Evolutionary conservation across 2,113 vertebrate genomes (phyloP), one percentile per base, ranked within the genome.

Genomic region (Cairina moschata): DNA sequence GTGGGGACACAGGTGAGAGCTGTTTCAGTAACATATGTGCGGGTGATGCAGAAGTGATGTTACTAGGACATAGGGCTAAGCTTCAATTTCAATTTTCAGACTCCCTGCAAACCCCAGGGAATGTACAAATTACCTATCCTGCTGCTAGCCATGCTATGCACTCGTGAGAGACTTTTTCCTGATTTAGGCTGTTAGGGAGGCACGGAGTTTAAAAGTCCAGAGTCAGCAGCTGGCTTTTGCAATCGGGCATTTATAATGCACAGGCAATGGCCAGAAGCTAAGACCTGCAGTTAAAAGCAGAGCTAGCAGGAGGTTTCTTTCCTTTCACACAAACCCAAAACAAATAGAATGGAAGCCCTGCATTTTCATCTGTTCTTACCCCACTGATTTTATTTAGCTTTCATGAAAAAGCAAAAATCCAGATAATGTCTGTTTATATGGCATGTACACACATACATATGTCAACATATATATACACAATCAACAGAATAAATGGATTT

Each of bases 181-280:
- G 73, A 88, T 95, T 95, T 75, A 88, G 67, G 59, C 75, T 92
- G 78, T 94, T 94, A 81, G 73, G 86, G 72, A 86, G 38, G 63
- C 0, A 74, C 42, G 58, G 76, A 95, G 66, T 92, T 95, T 62
- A 79, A 91, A 95, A 97, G 87, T 90, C 90, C 82, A 23, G 84
- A 96, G 86, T 96, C 95, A 94, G 93, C 95, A 95, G 62, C 83
- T 89, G 83, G 42, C 18, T 91, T 75, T 62, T 72, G 86, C 83
- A 92, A 34, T 32, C 52, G 81, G 88, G 86, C 80, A 50, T 82
- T 94, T 94, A 8, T 58, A 93, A 86, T 69, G 68, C 56, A 38
- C 72, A 81, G 82, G 85, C 72, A 58, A 91, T 54, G 66, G 73
- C 86, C 95, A 95, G 83, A 62, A 95, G 94, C 87, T 54, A 76